A percentile compares a stretch with the other conserved stretches of the same genome.
Conservation (phyloP, 2,888 invertebrate species). For the Euzetes globulus region DNA sequence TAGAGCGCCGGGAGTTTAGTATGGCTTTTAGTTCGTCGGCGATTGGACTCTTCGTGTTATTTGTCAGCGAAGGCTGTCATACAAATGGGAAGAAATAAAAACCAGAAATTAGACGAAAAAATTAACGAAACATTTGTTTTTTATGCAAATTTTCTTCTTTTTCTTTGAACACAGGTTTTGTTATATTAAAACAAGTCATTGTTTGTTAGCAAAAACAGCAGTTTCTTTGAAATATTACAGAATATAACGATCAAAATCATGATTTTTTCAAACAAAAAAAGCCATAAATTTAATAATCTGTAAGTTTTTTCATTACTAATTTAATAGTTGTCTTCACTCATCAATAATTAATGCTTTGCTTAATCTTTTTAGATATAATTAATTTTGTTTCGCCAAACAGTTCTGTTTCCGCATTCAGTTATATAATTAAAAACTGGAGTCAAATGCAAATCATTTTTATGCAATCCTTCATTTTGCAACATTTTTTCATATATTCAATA, state of each 20-base stretch:
- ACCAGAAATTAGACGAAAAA: neutral
- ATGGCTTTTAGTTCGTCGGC: conserved; percentile 32
- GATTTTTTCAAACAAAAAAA: neutral
- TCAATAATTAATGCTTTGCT: neutral
- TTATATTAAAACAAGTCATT: too few relatives aligned
- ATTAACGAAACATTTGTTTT: neutral
- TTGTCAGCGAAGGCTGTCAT: neutral
- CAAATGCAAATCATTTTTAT: too few relatives aligned
- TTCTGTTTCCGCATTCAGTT: conserved; percentile 18
- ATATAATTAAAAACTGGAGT: neutral
- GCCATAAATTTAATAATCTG: neutral
- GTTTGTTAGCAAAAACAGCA: too few relatives aligned
- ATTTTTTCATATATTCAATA: too few relatives aligned
- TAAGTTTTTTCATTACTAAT: neutral
- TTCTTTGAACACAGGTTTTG: neutral
- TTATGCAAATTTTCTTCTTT: neutral
- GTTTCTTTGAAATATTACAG: too few relatives aligned
- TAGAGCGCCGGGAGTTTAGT: conserved; percentile 30
- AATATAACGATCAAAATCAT: neutral
- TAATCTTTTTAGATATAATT: neutral
- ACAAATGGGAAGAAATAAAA: too few relatives aligned
- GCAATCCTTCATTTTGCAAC: too few relatives aligned
- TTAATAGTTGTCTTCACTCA: conserved; percentile 3
- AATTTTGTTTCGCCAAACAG: neutral
- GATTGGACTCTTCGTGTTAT: conserved; percentile 12